phyloP scores from a whole-genome alignment of 2,888 invertebrate genomes.

The Drosophila paranaensis region DNA sequence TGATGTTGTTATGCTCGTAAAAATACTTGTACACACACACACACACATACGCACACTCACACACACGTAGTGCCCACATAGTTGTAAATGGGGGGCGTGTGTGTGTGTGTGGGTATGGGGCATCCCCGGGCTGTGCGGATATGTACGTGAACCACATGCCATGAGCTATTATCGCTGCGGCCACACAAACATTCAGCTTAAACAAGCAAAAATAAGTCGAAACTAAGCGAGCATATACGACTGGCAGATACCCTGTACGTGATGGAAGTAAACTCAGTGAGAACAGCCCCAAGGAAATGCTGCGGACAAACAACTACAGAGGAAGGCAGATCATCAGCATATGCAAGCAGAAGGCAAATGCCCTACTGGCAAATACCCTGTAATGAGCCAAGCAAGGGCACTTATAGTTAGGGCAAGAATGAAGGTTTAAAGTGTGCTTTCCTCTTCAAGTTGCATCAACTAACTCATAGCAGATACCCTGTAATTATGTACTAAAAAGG shows the following conservation, averaged over 20 bases:
- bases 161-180: slow-evolving; percentile 65
- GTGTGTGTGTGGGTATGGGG: neutral
- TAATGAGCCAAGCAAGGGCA: neutral
- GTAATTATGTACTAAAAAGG: too few relatives aligned
- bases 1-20: slow-evolving; percentile 74
- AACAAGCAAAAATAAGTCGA: slow-evolving; percentile 27
- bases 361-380: slow-evolving; percentile 8
- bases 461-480: too few relatives aligned
- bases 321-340: too few relatives aligned
- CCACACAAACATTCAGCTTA: slow-evolving; percentile 39
- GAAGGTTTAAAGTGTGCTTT: neutral
- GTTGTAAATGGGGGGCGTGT: neutral
- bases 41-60: slow-evolving; percentile 7
- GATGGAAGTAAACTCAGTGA: too few relatives aligned
- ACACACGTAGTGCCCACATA: slow-evolving; percentile 31
- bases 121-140: slow-evolving; percentile 11
- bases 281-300: neutral
- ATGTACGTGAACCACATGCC: slow-evolving; percentile 53
- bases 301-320: too few relatives aligned
- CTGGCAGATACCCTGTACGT: neutral
- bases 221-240: neutral
- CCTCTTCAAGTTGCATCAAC: neutral
- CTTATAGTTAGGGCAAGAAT: neutral
- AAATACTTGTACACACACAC: slow-evolving; percentile 62
- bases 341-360: neutral